Evolutionary conservation across 2,797 vertebrate species (phyloP).

Genomic region (Phyllotis vaccarum): DNA sequence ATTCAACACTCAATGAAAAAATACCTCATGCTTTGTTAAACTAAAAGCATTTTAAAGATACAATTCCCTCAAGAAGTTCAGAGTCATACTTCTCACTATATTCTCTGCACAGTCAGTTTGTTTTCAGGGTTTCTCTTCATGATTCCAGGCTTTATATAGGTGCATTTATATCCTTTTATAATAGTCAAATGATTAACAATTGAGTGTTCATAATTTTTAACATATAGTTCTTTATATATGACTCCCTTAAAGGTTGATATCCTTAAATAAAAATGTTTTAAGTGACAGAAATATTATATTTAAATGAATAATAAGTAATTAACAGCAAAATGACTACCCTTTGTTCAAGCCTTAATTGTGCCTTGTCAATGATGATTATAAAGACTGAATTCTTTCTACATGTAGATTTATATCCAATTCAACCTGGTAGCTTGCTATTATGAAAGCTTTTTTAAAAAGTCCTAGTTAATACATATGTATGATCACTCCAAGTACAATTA

Average conservation of each 20-base stretch:
- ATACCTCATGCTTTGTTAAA: not conserved
- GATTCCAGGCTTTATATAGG: not conserved
- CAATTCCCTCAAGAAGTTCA: not conserved
- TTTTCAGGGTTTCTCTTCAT: not conserved
- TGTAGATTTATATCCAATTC: conserved; percentile 63
- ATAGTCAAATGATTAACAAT: not conserved
- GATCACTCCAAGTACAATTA: conserved; percentile 73
- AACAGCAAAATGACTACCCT: conserved; percentile 48
- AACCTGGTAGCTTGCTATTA: conserved; percentile 51
- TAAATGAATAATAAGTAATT: conserved; percentile 62
- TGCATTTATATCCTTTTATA: not conserved
- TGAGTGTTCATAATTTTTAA: conserved; percentile 1
- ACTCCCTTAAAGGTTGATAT: not conserved
- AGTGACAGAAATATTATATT: conserved; percentile 61
- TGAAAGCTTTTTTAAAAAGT: conserved; percentile 58
- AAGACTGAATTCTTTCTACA: conserved; percentile 61
- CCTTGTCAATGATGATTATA: conserved; percentile 60
- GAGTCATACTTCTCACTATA: not conserved
- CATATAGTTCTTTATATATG: not conserved
- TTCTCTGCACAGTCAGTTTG: not conserved
- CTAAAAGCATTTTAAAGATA: not conserved
- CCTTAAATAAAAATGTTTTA: conserved; percentile 38
- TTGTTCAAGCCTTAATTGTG: conserved; percentile 68
- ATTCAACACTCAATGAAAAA: not conserved
- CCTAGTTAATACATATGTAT: conserved; percentile 75